Evolutionary conservation across 1,140 invertebrate genomes (phyloP).

Genomic region (Monochamus saltuarius): DNA sequence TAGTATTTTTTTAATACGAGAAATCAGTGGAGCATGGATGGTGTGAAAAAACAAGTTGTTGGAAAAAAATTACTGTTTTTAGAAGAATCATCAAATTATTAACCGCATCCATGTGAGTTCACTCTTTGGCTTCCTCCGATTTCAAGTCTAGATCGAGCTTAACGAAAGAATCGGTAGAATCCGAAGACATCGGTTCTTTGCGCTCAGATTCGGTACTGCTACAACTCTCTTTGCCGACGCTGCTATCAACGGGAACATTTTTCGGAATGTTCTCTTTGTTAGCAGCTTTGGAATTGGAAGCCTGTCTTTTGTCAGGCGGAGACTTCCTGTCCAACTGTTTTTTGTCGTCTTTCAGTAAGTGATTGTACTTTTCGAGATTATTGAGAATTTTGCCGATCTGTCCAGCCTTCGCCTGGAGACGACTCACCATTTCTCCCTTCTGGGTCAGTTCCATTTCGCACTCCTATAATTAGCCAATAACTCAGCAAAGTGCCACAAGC

Average conservation of each 20-base stretch:
- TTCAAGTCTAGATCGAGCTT: conserved; percentile 40
- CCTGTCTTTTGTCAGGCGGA: conserved; percentile 13
- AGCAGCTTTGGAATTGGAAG: conserved; percentile 20
- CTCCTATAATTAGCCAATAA: conserved; percentile 64
- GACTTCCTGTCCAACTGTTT: conserved; percentile 35
- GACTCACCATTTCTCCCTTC: conserved; percentile 87
- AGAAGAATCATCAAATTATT: no score
- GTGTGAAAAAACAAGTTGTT: no score
- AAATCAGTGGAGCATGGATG: neutral
- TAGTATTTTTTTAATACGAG: neutral
- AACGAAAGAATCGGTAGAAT: conserved; percentile 41
- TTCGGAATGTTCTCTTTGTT: conserved; percentile 31
- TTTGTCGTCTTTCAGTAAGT: conserved; percentile 62
- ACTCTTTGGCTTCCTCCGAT: conserved; percentile 24
- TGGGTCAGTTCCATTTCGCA: conserved; percentile 89
- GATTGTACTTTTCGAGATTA: conserved; percentile 84
- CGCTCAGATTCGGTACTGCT: conserved; percentile 16
- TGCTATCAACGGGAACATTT: conserved; percentile 10
- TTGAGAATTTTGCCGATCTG: conserved; percentile 87
- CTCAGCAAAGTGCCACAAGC: no score
- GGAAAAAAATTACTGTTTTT: no score
- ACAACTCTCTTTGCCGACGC: conserved; percentile 6
- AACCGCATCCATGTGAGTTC: neutral
- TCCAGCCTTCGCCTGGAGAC: conserved; percentile 84
- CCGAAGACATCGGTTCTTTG: conserved; percentile 31